Conservation (phyloP, 2,797 vertebrate species). For the Mus spretus region DNA sequence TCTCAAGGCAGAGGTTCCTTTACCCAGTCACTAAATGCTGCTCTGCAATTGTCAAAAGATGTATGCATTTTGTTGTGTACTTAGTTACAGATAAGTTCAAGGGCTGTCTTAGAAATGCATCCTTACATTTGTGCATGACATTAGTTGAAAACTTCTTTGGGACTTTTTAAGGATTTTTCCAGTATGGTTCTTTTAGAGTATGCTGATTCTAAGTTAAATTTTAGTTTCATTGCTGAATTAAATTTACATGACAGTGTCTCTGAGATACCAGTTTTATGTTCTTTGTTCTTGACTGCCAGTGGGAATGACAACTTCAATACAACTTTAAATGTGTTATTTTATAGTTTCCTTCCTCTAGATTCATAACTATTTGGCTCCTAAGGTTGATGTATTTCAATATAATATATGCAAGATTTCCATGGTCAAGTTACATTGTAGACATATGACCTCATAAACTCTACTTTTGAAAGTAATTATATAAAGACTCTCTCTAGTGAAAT, state of each 20-base stretch:
- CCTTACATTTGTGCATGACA: not conserved
- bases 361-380: slow-evolving; percentile 37
- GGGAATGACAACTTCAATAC: slow-evolving; percentile 41
- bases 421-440: slow-evolving; percentile 46
- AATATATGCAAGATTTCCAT: slow-evolving; percentile 63
- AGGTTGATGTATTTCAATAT: slow-evolving; percentile 37
- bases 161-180: not conserved
- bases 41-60: not conserved
- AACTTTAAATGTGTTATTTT: slow-evolving; percentile 23
- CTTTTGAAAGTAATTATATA: slow-evolving; percentile 47
- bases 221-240: not conserved
- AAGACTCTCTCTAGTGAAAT: slow-evolving; percentile 38
- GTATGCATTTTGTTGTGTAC: slow-evolving; percentile 18
- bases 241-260: not conserved
- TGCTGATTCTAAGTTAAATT: slow-evolving; percentile 18
- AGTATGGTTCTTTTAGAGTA: slow-evolving; percentile 49
- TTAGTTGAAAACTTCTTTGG: slow-evolving; percentile 22
- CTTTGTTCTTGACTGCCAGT: not conserved
- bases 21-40: not conserved
- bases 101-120: not conserved
- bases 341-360: not conserved
- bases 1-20: not conserved
- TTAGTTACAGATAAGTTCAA: slow-evolving; percentile 27
- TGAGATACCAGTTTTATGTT: slow-evolving; percentile 42
- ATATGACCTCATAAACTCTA: slow-evolving; percentile 39